Base-by-base conservation (phyloP, 2,113 vertebrate species). In the Sphyrna mokarran region DNA sequence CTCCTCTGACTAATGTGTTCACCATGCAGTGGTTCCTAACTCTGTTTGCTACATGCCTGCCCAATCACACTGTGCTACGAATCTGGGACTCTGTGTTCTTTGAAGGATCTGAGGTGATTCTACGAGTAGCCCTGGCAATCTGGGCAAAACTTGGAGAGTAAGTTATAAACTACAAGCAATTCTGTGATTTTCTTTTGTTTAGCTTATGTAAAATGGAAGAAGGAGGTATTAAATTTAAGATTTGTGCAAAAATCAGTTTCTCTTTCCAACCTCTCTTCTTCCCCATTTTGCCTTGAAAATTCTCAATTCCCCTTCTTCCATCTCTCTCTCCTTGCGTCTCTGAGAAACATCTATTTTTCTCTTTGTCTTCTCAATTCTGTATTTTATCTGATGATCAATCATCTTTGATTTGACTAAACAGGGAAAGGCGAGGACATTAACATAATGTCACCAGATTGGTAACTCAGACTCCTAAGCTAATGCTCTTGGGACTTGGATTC, bases 1-100 rank as follows among this genome's bases (percentile, higher is more conserved):
- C 99, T 33, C 99, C 99, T 0, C 98, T 99, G 68, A 99, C 99
- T 96, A 99, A 99, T 85, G 99, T 99, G 87, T 99, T 99, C 98
- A 99, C 99, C 0, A 99, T 99, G 99, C 99, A 99, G 96, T 99
- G 99, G 99, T 99, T 99, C 97, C 98, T 99, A 96, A 99, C 99
- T n/a, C 98, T 99, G 96, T 99, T 99, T 95, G 99, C 99, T 95
- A 99, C 99, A 22, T 99, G 99, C 96, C 98, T 99, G 96, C 99
- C 99, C n/a, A 98, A 99, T 61, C 98, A 98, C 95, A 99, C 98
- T 0, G 99, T 99, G 96, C 97, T 99, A 96, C 99, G 99, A 97
- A 99, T 99, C 96, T 99, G 99, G 99, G 99, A 99, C 97, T 99
- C 99, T 0, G 97, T 99, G 37, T 99, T 99, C 97, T 99, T 99